Evolutionary conservation across 2,113 vertebrate genomes (phyloP), one percentile per base, ranked within the genome.

Genomic region (Oophaga pumilio): DNA sequence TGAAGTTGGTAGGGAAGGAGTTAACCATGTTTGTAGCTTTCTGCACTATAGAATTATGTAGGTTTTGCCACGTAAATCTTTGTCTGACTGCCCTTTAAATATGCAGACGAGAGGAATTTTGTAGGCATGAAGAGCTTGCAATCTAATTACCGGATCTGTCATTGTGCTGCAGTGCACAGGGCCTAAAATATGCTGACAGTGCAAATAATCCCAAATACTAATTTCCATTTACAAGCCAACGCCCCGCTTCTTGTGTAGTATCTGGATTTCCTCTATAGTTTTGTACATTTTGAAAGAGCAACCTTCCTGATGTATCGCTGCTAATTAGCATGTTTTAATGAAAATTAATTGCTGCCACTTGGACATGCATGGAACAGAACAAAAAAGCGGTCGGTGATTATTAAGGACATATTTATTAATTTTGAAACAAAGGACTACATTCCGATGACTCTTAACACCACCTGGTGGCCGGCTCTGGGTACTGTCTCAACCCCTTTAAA

Each of bases 311-410:
- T 69, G 64, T 28, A 52, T 33, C 56, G n/a, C n/a, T 15, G 10
- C 49, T 82, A 82, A 82, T 82, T 68, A 68, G 43, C n/a, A 52
- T 24, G 43, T 83, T 83, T 53, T 68, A 24, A 82, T 53, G 22
- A 69, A 68, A 82, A 52, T 50, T 82, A 82, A 82, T 79, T 80
- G 43, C 66, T 62, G 62, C 33, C 22, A 15, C 62, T 82, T 26
- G 22, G 28, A 52, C 62, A 20, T n/a, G 56, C 24, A 26, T 60
- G 15, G 28, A 26, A 79, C 24, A 10, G 17, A 26, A 8, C 17
- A 26, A 13, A 24, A 24, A 28, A 56, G 50, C 50, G 6, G n/a
- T 11, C 18, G 56, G 53, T 12, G 8, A 79, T 79, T 26, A 60
- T 80, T 80, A 60, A 10, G 13, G 15, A 20, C 8, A 57, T 80